phyloP scores from a whole-genome alignment of 2,113 vertebrate species.

The Brachyhypopomus gauderio region DNA sequence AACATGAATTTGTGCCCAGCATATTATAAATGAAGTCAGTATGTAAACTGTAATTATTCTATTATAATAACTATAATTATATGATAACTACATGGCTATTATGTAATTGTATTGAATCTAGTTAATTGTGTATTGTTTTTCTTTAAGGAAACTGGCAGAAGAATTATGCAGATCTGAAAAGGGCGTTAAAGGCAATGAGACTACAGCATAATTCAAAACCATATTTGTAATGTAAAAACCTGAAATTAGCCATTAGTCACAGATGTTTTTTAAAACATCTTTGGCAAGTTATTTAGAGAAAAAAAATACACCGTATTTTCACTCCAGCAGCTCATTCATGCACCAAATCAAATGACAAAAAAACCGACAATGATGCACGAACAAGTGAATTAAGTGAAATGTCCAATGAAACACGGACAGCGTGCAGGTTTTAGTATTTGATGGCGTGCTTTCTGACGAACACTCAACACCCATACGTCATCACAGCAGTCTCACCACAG shows the following conservation, averaged over 20 bases:
- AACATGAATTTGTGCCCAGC: too few relatives aligned
- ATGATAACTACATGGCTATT: too few relatives aligned
- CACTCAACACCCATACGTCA: not conserved
- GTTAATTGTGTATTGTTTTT: too few relatives aligned
- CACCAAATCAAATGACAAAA: not conserved
- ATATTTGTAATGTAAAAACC: too few relatives aligned
- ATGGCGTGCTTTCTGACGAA: conserved; percentile 9
- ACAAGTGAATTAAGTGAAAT: not conserved
- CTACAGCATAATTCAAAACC: too few relatives aligned
- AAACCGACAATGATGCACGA: not conserved
- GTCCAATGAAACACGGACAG: conserved; percentile 29
- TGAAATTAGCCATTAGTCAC: too few relatives aligned
- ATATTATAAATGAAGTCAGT: too few relatives aligned
- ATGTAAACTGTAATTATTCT: too few relatives aligned
- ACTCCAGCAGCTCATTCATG: not conserved
- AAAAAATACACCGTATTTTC: not conserved
- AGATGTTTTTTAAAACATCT: not conserved
- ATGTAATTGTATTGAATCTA: too few relatives aligned
- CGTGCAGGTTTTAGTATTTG: conserved; percentile 52
- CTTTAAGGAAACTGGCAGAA: too few relatives aligned
- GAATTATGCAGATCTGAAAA: not conserved
- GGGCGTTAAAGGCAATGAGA: too few relatives aligned
- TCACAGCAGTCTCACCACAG: conserved; percentile 63
- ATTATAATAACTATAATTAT: too few relatives aligned
- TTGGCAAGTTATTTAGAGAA: not conserved